Percentiles rank a stretch among this genome's conserved stretches.
Conservation (phyloP, 2,113 vertebrate genomes). For the Aspidoscelis tigris region DNA sequence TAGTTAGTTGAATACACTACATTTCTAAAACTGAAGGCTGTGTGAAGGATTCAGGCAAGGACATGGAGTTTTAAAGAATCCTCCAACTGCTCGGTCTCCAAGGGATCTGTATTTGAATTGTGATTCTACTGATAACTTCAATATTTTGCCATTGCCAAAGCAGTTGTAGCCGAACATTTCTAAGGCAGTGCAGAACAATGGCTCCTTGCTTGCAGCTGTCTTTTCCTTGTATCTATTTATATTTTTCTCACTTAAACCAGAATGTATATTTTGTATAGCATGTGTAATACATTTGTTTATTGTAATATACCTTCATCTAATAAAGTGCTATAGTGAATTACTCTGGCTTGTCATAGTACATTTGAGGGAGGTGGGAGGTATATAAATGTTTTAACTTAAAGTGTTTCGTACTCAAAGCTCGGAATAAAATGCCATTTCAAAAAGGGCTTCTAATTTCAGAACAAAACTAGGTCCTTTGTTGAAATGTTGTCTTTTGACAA, state of each 20-base stretch:
- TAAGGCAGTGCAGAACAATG: constrained; percentile 40
- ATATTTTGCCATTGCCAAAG: constrained; percentile 42
- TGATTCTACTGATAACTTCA: neutral
- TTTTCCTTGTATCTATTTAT: constrained; percentile 72
- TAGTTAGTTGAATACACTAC: constrained; percentile 15
- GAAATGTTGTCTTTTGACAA: too few relatives aligned
- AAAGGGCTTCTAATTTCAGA: too few relatives aligned
- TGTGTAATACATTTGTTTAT: constrained; percentile 76
- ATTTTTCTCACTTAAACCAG: constrained; percentile 72
- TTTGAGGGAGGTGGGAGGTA: too few relatives aligned
- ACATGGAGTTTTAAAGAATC: neutral
- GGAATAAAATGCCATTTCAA: too few relatives aligned
- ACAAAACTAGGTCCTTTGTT: too few relatives aligned
- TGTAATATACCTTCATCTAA: constrained; percentile 73
- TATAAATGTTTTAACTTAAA: too few relatives aligned
- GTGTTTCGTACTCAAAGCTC: too few relatives aligned
- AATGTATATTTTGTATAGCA: constrained; percentile 83
- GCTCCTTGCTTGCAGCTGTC: constrained; percentile 49
- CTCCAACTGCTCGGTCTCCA: neutral
- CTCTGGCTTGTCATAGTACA: neutral
- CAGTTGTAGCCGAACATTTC: neutral
- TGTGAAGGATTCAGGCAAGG: neutral
- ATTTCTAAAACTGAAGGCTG: neutral
- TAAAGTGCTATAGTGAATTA: constrained; percentile 65
- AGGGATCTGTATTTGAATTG: neutral